phyloP scores from a whole-genome alignment of 2,797 vertebrate genomes.

The Manis javanica region DNA sequence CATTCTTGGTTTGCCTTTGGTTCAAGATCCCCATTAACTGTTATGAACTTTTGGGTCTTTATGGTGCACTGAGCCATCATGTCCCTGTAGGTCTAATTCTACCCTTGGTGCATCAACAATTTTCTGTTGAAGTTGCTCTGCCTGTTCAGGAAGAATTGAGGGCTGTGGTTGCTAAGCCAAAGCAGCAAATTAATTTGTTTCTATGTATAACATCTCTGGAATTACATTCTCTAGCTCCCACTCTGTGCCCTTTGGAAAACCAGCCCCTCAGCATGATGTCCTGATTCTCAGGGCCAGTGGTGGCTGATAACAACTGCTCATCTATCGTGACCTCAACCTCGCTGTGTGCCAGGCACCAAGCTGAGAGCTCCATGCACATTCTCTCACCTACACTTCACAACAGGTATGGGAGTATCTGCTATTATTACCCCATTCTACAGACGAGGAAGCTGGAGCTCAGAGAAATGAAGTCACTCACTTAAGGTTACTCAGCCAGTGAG shows the following conservation, averaged over 20 bases:
- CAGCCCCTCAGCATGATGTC: neutral
- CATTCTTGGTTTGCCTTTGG: neutral
- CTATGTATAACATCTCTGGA: neutral
- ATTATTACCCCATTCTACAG: neutral
- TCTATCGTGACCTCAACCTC: no score
- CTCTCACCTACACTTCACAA: neutral
- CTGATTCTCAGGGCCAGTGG: neutral
- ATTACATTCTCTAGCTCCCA: neutral
- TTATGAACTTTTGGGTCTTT: neutral
- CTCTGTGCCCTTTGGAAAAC: neutral
- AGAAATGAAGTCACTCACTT: neutral
- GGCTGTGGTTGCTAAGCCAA: neutral
- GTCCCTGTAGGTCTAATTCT: neutral
- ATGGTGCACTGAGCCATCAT: neutral
- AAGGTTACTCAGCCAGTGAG: neutral
- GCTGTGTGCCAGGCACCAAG: neutral
- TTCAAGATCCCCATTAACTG: neutral
- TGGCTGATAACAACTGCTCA: neutral
- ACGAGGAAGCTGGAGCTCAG: neutral
- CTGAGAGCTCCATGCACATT: neutral
- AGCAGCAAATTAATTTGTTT: neutral
- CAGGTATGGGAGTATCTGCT: neutral
- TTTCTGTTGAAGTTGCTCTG: neutral
- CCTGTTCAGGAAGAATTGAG: neutral
- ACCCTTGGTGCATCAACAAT: neutral